These are phyloP conservation scores for Kobus ellipsiprymnus DNA, from an alignment of 2,113 vertebrate genomes.

Conservation along the genomic window DNA sequence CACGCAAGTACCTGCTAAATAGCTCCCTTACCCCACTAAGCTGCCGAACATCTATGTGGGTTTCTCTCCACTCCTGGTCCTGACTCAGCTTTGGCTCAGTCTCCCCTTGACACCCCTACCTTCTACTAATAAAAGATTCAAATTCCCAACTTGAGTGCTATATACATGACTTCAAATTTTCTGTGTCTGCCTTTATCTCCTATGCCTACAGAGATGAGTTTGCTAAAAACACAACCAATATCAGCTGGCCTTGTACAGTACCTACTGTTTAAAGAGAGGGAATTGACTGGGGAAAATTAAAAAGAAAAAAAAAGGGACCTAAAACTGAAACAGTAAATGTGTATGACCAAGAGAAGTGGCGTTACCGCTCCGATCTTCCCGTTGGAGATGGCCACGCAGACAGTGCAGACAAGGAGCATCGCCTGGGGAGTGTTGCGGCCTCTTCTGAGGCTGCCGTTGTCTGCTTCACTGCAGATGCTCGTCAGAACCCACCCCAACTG, in stretches of 20 bases:
- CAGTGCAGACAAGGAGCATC: background rate
- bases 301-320: too few species aligned
- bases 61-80: background rate
- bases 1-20: background rate
- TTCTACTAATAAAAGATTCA: background rate
- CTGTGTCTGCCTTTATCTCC: background rate
- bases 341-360: background rate
- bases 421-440: background rate
- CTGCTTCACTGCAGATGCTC: background rate
- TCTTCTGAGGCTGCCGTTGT: background rate
- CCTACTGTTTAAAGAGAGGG: background rate
- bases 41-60: background rate
- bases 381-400: accelerated
- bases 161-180: background rate
- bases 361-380: background rate
- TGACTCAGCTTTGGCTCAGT: background rate
- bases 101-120: background rate
- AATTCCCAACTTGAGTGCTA: background rate
- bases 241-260: background rate
- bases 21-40: background rate
- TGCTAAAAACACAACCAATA: background rate
- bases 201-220: background rate
- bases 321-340: background rate
- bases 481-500: background rate
- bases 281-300: background rate